Evolutionary conservation across 1,140 invertebrate genomes (phyloP), one percentile per base, ranked within the genome.

Genomic region (Sarcophaga bullata): DNA sequence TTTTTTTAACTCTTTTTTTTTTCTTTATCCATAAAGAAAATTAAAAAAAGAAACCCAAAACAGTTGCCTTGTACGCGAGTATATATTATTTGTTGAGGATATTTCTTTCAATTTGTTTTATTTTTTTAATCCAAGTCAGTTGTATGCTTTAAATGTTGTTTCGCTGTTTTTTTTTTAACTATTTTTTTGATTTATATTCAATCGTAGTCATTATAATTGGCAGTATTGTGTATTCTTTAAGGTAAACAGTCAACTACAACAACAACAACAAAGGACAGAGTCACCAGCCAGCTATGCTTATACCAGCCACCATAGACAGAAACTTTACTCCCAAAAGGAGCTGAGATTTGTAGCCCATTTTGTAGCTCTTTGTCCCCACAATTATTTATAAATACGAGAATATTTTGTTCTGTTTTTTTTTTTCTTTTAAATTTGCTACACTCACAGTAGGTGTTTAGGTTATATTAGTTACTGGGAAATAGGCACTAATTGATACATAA

Each of bases 191-290:
- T 68, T 68, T 68, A 68, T 68, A 68, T 68, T 68, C 62, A 68
- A 68, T 68, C 62, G 62, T 68, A 68, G 62, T 68, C 62, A 68
- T 68, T 68, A 68, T 68, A 68, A 68, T 68, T 68, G 62, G 62
- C 62, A 68, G 62, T 68, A 68, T 68, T 68, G 62, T 68, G n/a
- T 25, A 68, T 68, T 68, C 62, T 68, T 68, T 68, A 68, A 68
- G 62, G 62, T 68, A 68, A 68, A 68, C 62, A 68, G 50, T 13
- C 9, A 52, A 52, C 50, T 13, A 52, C 50, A 68, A 25, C 62
- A n/a, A 68, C 62, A n/a, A 68, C 62, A 6, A 17, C 25, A 37
- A 37, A 37, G 1, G 25, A 37, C 25, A 37, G 25, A 37, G 25
- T 37, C 25, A 58, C 54, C 54, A 58, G n/a, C 54, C 54, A 58